Evolutionary conservation across 1,140 invertebrate species (phyloP), one percentile per base, ranked within the genome.

Genomic region (Calycopis cecrops): DNA sequence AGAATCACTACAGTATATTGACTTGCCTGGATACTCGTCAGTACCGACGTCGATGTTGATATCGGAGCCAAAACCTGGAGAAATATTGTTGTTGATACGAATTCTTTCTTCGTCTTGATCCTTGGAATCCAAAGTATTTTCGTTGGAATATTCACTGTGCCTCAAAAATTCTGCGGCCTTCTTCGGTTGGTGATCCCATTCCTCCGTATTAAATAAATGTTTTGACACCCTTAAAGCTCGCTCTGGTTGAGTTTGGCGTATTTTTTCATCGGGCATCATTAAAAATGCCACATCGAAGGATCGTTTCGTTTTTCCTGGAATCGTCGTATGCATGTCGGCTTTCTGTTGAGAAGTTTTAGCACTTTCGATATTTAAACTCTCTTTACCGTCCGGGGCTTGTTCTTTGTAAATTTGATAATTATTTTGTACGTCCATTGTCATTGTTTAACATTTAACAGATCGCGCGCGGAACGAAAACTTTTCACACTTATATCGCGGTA

Each of bases 281-380:
- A 97, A 81, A 61, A 96, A 96, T 1, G 95, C 95, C 0, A 97
- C 95, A 72, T 97, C 95, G 67, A 96, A 96, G 9, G 94, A 94
- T 11, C 95, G 85, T 66, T 96, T 96, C 16, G 87, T 76, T 60
- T 85, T 86, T 4, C 58, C 71, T 54, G 66, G 75, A 62, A 72
- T 81, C 2, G 81, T 79, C 10, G 77, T 78, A 56, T 80, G 76
- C 69, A 76, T 76, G 12, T 85, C 85, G 1, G 69, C 50, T 64
- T 82, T 82, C 3, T 65, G 55, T 53, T 75, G 81, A 47, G 78
- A 68, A 49, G 73, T 81, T 69, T 73, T 76, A 21, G 80, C 81
- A 82, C 84, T 82, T 73, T 87, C 81, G 56, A 84, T 79, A 55
- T 68, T 85, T 28, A 82, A 63, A 76, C 74, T 69, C 47, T 80